Base-by-base conservation (phyloP, 92 coral and sea anemone genomes). In the Actinostola sp. region DNA sequence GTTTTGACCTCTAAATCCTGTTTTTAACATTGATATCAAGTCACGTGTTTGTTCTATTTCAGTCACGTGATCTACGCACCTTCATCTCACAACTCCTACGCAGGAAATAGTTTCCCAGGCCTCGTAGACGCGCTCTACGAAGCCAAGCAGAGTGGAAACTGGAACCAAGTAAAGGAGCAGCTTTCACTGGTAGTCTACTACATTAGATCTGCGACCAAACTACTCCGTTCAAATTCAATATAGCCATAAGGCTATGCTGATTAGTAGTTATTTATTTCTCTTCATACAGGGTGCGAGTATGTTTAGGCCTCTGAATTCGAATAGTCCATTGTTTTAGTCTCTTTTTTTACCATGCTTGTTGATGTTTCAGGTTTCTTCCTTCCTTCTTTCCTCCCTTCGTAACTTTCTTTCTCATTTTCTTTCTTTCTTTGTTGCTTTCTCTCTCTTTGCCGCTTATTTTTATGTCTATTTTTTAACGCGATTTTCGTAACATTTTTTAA, bases 21-120 rank as follows among this genome's bases (percentile, higher is more conserved):
- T 39, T 39, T 7, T 39, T 7, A 39, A 7, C 45, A 17, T 53
- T 53, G 25, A 53, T 53, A n/a, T n/a, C n/a, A n/a, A n/a, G n/a
- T n/a, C n/a, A n/a, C n/a, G 56, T 33, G 62, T 36, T 4, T 36
- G 42, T 36, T 36, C 0, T 32, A 70, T 56, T 73, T 15, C 50
- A 89, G 96, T 54, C 91, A 89, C 81, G 81, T 89, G 72, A 52
- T 89, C 41, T 86, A 82, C 72, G 96, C 89, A 32, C 86, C 92
- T 61, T 82, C 83, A 51, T 58, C 57, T 31, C 86, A 81, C 64
- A 78, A 89, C 71, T 76, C 86, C 1, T 82, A 82, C 70, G 75
- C 91, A 1, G 91, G 88, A 38, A 61, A 67, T 9, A 88, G 89
- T 28, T 89, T 89, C 75, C 92, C 96, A 8, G 96, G 96, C 27